phyloP scores from a whole-genome alignment of 2,797 vertebrate genomes.

The Takifugu rubripes region DNA sequence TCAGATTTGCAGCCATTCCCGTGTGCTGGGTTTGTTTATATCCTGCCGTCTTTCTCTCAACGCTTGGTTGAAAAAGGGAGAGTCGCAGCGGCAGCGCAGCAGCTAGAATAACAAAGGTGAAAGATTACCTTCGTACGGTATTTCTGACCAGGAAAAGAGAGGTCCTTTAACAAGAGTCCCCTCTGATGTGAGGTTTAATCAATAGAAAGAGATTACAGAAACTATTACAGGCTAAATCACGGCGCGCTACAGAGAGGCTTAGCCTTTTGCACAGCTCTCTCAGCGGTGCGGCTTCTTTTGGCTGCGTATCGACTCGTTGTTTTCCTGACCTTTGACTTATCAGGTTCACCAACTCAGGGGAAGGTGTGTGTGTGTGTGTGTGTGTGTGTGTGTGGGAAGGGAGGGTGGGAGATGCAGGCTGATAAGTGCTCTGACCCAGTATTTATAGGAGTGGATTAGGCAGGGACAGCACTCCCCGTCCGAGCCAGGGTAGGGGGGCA shows the following conservation, averaged over 20 bases:
- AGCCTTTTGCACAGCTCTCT: conserved; percentile 77
- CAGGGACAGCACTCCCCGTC: conserved; percentile 35
- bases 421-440: conserved; percentile 65
- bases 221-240: conserved; percentile 82
- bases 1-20: conserved; percentile 64
- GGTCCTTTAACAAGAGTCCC: conserved; percentile 75
- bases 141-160: conserved; percentile 80
- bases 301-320: conserved; percentile 84
- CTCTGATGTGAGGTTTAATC: conserved; percentile 85
- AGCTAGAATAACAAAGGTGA: conserved; percentile 80
- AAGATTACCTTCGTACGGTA: conserved; percentile 81
- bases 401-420: conserved; percentile 49
- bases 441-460: conserved; percentile 64
- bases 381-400: conserved; percentile 18
- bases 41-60: conserved; percentile 63
- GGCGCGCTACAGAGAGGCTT: conserved; percentile 67
- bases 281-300: conserved; percentile 77
- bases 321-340: conserved; percentile 90
- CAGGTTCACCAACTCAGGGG: conserved; percentile 80
- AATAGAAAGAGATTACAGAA: conserved; percentile 85
- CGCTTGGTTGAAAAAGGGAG: conserved; percentile 53
- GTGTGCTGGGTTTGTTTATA: conserved; percentile 65
- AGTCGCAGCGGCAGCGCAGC: conserved; percentile 13
- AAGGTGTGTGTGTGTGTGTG: conserved; percentile 60
- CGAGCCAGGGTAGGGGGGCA: conserved; percentile 25